Base-by-base conservation (phyloP, 2,888 invertebrate species). In the Marronus borbonicus region DNA sequence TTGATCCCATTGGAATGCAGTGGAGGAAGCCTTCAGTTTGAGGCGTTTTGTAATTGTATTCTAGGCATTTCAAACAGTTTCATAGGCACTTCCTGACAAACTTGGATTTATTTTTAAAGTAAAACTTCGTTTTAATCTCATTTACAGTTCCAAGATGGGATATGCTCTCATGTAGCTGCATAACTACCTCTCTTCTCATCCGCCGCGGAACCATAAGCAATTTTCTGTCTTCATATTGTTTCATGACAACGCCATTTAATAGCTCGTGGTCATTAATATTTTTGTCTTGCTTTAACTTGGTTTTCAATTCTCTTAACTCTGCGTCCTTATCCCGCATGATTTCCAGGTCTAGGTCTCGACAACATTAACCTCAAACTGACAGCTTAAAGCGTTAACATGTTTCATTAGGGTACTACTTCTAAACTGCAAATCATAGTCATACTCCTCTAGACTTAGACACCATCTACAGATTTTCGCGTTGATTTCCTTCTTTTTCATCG, bases 81-180 rank as follows among this genome's bases (percentile, higher is more conserved):
- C 17, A 10, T 60, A 86, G 82, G 75, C 84, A 83, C 49, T 74
- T 69, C 78, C 81, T 83, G 8, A 82, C 79, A 69, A 84, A 81
- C 28, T 82, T 76, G 28, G 78, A 82, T 79, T 85, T 82, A 39
- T 83, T 82, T 5, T 85, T 83, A 80, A 87, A 86, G 84, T 85
- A 87, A 81, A 86, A 87, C n/a, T 77, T 78, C 76, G 76, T 69
- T 39, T 24, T 80, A 64, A 87, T 75, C 20, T 80, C 70, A 24
- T 85, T 86, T 86, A 2, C 84, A 12, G 83, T 69, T 1, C 85
- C 86, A 66, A 85, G 66, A 79, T 87, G 87, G 75, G 84, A 84
- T 36, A 83, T 78, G 49, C 82, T 69, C 64, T 86, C 85, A 80
- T 85, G 85, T 31, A 83, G 28, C n/a, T 31, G 31, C 65, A 55